phyloP scores from a whole-genome alignment of 2,888 invertebrate genomes.

The Epirrhoe tristata region DNA sequence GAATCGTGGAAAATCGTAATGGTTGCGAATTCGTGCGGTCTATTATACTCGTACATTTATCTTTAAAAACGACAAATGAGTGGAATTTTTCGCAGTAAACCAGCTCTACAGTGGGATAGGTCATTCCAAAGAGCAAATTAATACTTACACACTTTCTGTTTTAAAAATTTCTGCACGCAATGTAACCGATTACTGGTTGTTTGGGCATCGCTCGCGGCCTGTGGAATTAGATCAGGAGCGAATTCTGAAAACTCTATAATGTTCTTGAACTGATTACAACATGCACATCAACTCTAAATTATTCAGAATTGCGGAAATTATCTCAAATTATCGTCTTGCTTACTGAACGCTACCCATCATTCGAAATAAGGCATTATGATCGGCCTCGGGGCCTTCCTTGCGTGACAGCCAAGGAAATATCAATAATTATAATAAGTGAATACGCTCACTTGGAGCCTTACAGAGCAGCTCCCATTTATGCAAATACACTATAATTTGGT shows the following conservation, averaged over 20 bases:
- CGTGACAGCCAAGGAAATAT: conserved; percentile 78
- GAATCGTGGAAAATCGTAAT: neutral
- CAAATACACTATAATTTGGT: conserved; percentile 56
- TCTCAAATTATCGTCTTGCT: conserved; percentile 78
- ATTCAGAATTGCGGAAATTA: conserved; percentile 80
- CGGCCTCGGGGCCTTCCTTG: conserved; percentile 62
- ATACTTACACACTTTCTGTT: conserved; percentile 18
- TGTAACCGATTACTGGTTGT: conserved; percentile 42
- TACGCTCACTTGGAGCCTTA: conserved; percentile 59
- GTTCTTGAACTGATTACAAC: conserved; percentile 66
- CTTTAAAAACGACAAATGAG: neutral
- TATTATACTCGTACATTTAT: neutral
- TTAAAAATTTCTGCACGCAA: conserved; percentile 33
- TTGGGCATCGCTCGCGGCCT: conserved; percentile 57
- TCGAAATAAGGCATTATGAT: conserved; percentile 61
- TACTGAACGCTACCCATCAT: conserved; percentile 68
- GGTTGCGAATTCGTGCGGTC: neutral
- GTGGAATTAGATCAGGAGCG: conserved; percentile 42
- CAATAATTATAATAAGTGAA: conserved; percentile 73
- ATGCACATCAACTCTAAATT: conserved; percentile 77
- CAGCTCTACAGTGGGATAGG: conserved; percentile 35
- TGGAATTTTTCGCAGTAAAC: conserved; percentile 16
- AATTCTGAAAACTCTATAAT: conserved; percentile 68
- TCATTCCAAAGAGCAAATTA: conserved; percentile 29
- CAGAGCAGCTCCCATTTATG: conserved; percentile 57